These are phyloP conservation scores for Chaetophractus vellerosus DNA, from an alignment of 2,797 vertebrate species.

Conservation along the genomic window DNA sequence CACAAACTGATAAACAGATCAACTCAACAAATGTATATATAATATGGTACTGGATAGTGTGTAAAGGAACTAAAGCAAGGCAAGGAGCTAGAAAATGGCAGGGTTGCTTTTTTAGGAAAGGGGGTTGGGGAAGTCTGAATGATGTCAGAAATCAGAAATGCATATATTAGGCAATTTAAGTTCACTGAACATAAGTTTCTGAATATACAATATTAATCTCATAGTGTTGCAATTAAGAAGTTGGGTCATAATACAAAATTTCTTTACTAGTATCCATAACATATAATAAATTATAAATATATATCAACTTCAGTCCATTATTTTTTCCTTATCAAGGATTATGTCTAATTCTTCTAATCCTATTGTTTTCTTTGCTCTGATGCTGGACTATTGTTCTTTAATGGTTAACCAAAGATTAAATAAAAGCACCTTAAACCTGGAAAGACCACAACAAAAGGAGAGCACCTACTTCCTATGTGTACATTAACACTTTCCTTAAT, in stretches of 20 bases:
- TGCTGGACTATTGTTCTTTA: neutral
- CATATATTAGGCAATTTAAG: neutral
- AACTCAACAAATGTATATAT: neutral
- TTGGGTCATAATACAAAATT: neutral
- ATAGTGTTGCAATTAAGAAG: neutral
- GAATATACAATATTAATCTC: neutral
- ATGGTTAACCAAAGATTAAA: neutral
- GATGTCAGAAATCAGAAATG: slow-evolving; percentile 19
- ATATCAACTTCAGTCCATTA: neutral
- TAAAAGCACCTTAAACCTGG: neutral
- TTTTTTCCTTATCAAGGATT: neutral
- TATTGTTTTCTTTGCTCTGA: neutral
- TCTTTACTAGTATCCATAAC: neutral
- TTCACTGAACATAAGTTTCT: neutral
- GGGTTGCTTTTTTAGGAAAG: neutral
- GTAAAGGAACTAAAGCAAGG: no score
- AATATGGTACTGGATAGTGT: neutral
- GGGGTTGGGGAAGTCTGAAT: neutral
- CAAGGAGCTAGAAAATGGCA: neutral
- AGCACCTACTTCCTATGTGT: neutral
- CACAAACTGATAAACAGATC: neutral
- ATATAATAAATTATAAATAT: neutral
- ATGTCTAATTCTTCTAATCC: neutral
- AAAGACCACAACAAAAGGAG: neutral
- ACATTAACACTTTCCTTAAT: neutral